phyloP scores from a whole-genome alignment of 2,888 invertebrate genomes.

The Scaeva pyrastri region DNA sequence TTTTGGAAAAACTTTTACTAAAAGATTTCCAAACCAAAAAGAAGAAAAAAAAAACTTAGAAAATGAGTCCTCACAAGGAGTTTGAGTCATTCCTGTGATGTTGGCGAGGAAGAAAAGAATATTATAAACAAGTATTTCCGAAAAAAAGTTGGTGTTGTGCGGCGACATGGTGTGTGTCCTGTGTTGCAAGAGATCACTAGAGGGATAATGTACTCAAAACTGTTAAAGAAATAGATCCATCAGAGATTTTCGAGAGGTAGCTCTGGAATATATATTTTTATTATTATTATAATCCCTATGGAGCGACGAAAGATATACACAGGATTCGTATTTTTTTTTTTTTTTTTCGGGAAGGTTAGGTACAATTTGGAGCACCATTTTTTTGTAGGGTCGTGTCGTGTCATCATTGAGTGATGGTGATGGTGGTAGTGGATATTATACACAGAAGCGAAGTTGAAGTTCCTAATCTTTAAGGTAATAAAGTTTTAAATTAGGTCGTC shows the following conservation, averaged over 20 bases:
- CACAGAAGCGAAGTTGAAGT: conserved; percentile 5
- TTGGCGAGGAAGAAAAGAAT: conserved; percentile 4
- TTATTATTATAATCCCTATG: conserved; percentile 50
- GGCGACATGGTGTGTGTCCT: too few species aligned
- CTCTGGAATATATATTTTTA: conserved; percentile 11
- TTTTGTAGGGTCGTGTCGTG: background rate
- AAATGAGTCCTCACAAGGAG: background rate
- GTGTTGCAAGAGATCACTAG: conserved; percentile 64
- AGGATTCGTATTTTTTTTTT: conserved; percentile 4
- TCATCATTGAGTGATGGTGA: too few species aligned
- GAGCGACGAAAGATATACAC: conserved; percentile 12
- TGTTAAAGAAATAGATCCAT: conserved; percentile 70
- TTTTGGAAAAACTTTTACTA: conserved; percentile 38
- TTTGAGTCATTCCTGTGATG: conserved; percentile 1
- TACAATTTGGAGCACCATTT: conserved; percentile 4
- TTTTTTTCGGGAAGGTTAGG: background rate
- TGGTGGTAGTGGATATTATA: background rate
- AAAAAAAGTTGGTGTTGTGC: conserved; percentile 4
- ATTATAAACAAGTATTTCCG: conserved; percentile 35
- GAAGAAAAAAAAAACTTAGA: background rate
- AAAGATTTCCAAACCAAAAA: conserved; percentile 43
- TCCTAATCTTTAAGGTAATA: conserved; percentile 19
- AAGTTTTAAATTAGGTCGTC: conserved; percentile 36
- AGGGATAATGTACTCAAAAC: conserved; percentile 71
- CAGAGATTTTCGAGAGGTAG: conserved; percentile 45